Conservation (phyloP, 2,888 invertebrate species). For the Brachypalpus laphriformis region DNA sequence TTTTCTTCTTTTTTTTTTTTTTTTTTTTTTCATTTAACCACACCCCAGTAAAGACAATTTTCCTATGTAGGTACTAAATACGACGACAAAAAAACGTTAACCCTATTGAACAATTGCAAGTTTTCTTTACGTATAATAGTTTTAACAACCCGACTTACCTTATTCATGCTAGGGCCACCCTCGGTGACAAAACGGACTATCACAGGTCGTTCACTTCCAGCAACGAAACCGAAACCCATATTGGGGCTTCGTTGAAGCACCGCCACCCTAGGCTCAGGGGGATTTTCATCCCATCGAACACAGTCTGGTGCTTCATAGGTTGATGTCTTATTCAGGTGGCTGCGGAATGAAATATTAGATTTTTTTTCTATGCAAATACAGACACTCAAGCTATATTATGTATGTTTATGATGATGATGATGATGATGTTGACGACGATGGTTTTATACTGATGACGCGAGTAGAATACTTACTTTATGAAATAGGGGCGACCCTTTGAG, state of each 20-base stretch:
- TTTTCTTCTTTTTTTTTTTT: neutral
- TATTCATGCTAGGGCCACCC: slow-evolving; percentile 95
- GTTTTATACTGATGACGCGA: neutral
- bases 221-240: slow-evolving; percentile 97
- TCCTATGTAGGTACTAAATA: neutral
- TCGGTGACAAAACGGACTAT: slow-evolving; percentile 94
- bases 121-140: neutral
- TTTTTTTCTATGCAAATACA: slow-evolving; percentile 21
- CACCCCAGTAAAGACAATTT: neutral
- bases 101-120: slow-evolving; percentile 7
- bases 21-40: neutral
- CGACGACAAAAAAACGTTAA: neutral
- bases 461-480: slow-evolving; percentile 87
- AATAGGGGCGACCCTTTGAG: slow-evolving; percentile 90
- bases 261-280: slow-evolving; percentile 91
- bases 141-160: slow-evolving; percentile 83
- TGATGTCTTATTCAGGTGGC: slow-evolving; percentile 94
- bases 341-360: slow-evolving; percentile 77
- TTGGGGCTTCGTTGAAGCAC: slow-evolving; percentile 89
- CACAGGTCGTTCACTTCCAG: slow-evolving; percentile 95
- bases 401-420: slow-evolving; percentile 4
- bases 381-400: slow-evolving; percentile 2
- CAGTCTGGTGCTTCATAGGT: slow-evolving; percentile 92
- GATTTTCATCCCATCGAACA: slow-evolving; percentile 87
- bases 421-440: neutral